Evolutionary conservation across 2,797 vertebrate species (phyloP), one percentile per base, ranked within the genome.

Genomic region (Cynodonichthys magdalenae): DNA sequence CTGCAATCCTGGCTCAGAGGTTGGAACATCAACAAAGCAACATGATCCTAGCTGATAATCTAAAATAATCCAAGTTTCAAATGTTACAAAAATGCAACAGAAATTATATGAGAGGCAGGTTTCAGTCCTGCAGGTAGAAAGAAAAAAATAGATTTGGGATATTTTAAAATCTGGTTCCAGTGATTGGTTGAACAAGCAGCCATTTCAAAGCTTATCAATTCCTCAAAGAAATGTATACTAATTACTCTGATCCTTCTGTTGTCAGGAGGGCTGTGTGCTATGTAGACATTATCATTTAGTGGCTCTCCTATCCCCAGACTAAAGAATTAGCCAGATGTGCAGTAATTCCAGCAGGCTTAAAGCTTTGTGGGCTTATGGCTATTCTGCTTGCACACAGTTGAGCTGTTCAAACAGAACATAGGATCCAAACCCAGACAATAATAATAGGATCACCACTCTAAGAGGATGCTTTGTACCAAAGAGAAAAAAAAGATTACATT

Each of bases 311-410:
- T 63, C n/a, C 10, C 48, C n/a, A 36, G 20, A 69, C 66, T 29
- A 67, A 72, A 76, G 61, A 80, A 82, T 75, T 74, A 76, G 65
- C 74, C 80, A 79, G 77, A 80, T 83, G 71, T 72, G 71, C 59
- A 48, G 34, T 62, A 71, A 79, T 49, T 52, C 66, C 72, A 66
- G 57, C 20, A 54, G 64, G 74, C 61, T 75, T 71, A 63, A 85
- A 74, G 66, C 59, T 67, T 53, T 15, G 7, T 53, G 56, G 41
- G 65, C 45, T 56, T 48, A 48, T 58, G 39, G 46, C 44, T 31
- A 27, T 53, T 71, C 52, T 66, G 57, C 24, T n/a, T 28, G 41
- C 19, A 50, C 27, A 66, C 28, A 71, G 34, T 31, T 10, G 27
- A 52, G 15, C 18, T 31, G 42, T 11, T 58, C 52, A 73, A 49